These are phyloP conservation scores for Aviceda leuphotes DNA, from an alignment of 2,797 vertebrate species.

Conservation along the genomic window DNA sequence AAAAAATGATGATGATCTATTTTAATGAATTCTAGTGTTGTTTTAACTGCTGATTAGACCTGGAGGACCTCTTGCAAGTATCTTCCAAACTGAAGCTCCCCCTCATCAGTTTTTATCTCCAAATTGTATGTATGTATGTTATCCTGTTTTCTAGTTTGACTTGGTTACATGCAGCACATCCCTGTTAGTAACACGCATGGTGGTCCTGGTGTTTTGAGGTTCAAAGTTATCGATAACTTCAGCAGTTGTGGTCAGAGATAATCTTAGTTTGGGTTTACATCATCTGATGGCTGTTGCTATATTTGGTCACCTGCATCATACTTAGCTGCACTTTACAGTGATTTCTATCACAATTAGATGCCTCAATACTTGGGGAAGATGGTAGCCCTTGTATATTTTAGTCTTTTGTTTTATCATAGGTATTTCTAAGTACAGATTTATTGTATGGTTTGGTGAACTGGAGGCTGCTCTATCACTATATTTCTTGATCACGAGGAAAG, in stretches of 20 bases:
- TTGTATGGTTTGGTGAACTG: background rate
- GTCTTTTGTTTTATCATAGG: background rate
- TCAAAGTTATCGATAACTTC: background rate
- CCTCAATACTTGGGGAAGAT: background rate
- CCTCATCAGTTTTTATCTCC: background rate
- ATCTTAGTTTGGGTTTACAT: background rate
- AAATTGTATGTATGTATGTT: background rate
- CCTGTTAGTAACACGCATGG: background rate
- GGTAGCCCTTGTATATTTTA: background rate
- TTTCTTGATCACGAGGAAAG: background rate
- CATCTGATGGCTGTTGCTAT: background rate
- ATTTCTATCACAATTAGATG: background rate
- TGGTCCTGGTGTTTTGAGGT: background rate
- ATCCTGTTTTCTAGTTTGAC: background rate
- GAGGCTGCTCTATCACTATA: background rate
- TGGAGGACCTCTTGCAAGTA: background rate
- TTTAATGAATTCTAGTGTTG: background rate
- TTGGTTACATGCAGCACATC: background rate
- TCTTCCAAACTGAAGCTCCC: background rate
- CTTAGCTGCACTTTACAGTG: background rate
- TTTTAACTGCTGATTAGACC: background rate
- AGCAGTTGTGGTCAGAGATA: background rate
- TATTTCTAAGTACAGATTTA: background rate
- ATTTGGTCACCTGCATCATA: background rate
- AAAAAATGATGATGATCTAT: background rate